Base-by-base conservation (phyloP, 2,888 invertebrate species). In the Orthonychiurus folsomi region DNA sequence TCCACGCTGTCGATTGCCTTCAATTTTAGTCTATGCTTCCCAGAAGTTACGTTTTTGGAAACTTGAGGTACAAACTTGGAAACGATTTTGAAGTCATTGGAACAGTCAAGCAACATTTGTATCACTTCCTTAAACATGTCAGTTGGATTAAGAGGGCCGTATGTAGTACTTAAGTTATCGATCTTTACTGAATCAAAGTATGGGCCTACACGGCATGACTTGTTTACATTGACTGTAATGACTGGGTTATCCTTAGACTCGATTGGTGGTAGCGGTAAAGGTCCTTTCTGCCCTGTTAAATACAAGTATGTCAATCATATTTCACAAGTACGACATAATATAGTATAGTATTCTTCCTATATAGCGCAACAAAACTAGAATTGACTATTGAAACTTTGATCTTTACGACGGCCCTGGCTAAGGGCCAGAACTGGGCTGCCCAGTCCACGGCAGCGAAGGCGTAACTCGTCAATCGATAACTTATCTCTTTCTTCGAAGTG, bases 251-350 rank as follows among this genome's bases (percentile, higher is more conserved):
- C 2, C 9, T 50, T 37, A 2, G 20, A 47, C 12, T 9, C 5
- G 15, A 24, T 3, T 18, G 12, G 23, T 37, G 9, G 20, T 20
- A 20, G 9, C n/a, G 48, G 20, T 20, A 50, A 48, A 9, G 59
- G 59, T 2, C 59, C 59, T 21, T 59, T 59, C 23, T 59, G 48
- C n/a, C n/a, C n/a, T n/a, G n/a, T n/a, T n/a, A n/a, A n/a, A n/a
- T n/a, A n/a, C n/a, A n/a, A n/a, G n/a, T n/a, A n/a, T n/a, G n/a
- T n/a, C n/a, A n/a, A n/a, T n/a, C n/a, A n/a, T n/a, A n/a, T n/a
- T n/a, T n/a, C n/a, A n/a, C n/a, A n/a, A n/a, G n/a, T n/a, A n/a
- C n/a, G 56, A 15, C 20, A 20, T 83, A 80, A 89, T 87, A 80
- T 92, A 93, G 76, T n/a, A n/a, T n/a, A n/a, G n/a, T n/a, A n/a